These are phyloP conservation scores for Archivesica marissinica DNA, from an alignment of 1,140 invertebrate species.

Conservation along the genomic window DNA sequence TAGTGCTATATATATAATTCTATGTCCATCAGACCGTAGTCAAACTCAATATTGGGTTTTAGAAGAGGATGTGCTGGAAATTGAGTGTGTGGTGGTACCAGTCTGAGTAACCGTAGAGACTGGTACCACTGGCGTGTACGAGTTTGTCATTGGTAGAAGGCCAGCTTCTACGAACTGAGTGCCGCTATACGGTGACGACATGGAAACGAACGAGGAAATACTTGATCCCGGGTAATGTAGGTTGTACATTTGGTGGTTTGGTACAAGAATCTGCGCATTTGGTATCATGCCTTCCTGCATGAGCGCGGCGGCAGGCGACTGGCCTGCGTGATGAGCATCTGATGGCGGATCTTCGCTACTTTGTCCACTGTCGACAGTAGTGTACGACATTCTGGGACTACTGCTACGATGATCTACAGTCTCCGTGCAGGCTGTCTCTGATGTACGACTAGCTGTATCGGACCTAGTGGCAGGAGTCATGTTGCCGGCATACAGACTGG, in stretches of 20 bases:
- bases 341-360: background rate
- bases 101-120: slow-evolving; percentile 15
- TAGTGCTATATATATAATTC: slow-evolving; percentile 27
- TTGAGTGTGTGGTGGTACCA: background rate
- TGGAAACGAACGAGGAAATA: slow-evolving; percentile 33
- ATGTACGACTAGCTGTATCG: slow-evolving; percentile 28
- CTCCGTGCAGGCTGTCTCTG: slow-evolving; percentile 19
- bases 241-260: slow-evolving; percentile 38
- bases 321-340: background rate
- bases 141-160: slow-evolving; percentile 39
- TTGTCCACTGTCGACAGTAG: slow-evolving; percentile 21
- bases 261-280: slow-evolving; percentile 24
- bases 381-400: slow-evolving; percentile 30
- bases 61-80: slow-evolving; percentile 10
- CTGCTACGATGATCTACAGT: slow-evolving; percentile 8
- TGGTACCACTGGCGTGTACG: slow-evolving; percentile 8
- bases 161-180: slow-evolving; percentile 43
- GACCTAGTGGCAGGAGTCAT: background rate
- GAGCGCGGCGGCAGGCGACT: background rate
- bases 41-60: slow-evolving; percentile 29
- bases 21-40: background rate
- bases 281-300: slow-evolving; percentile 17
- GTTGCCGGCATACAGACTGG: background rate
- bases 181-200: slow-evolving; percentile 4
- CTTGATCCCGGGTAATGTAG: slow-evolving; percentile 32